Percentiles rank a stretch among this genome's conserved stretches.
Conservation (phyloP, 64 coral and sea anemone species). For the Pachyseris speciosa region DNA sequence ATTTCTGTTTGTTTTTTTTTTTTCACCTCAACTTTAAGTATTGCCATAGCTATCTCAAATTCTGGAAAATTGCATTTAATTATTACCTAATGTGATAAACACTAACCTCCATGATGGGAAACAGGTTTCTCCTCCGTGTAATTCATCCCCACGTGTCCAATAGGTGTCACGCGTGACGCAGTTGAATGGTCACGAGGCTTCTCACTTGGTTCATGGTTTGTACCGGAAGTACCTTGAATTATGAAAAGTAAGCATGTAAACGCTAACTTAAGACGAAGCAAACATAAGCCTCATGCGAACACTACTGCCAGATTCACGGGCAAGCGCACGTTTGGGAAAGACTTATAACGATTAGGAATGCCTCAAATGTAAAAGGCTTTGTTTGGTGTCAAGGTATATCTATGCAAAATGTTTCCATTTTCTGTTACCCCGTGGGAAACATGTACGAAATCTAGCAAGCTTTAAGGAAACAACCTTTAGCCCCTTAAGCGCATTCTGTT, state of each 20-base stretch:
- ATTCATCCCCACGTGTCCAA: constrained; percentile 4
- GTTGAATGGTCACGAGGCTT: neutral
- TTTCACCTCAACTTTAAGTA: neutral
- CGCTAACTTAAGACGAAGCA: neutral
- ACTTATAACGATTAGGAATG: too few species aligned
- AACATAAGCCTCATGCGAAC: neutral
- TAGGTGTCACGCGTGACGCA: neutral
- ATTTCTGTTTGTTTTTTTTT: too few species aligned
- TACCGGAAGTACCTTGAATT: constrained; percentile 1
- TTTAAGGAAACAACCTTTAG: too few species aligned
- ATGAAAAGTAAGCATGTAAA: neutral
- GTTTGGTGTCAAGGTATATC: too few species aligned
- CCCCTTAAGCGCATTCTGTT: neutral
- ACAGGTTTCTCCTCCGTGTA: constrained; percentile 21
- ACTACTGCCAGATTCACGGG: too few species aligned
- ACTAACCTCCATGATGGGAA: neutral
- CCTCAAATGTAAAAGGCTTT: too few species aligned
- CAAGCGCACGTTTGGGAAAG: too few species aligned
- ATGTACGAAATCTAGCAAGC: too few species aligned
- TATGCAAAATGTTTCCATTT: too few species aligned
- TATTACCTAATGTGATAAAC: neutral
- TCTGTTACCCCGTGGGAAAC: too few species aligned
- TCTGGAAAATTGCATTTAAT: too few species aligned
- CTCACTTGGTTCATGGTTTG: neutral
- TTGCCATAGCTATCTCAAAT: neutral